These are phyloP conservation scores for Aldrovandia affinis DNA, from an alignment of 2,797 vertebrate species.

Conservation along the genomic window DNA sequence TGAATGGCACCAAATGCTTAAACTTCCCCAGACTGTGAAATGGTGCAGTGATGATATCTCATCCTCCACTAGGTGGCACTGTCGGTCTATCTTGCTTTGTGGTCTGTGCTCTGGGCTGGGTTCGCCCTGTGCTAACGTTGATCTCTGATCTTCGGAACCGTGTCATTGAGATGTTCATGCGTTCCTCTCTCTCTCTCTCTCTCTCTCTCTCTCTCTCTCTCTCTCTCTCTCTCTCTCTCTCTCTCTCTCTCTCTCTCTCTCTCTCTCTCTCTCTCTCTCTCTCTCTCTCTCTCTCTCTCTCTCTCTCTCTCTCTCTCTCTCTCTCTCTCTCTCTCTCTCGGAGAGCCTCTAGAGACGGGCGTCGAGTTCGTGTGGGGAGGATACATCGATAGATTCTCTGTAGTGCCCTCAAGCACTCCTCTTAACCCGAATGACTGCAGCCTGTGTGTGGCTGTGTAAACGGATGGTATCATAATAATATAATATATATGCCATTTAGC, in stretches of 20 bases:
- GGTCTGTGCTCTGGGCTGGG: neutral
- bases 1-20: neutral
- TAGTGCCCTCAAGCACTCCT: neutral
- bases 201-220: neutral
- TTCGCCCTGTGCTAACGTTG: neutral
- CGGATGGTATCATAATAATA: neutral
- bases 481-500: too few relatives aligned
- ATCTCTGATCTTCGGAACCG: neutral
- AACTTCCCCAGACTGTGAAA: neutral
- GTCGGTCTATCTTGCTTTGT: neutral
- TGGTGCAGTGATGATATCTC: neutral
- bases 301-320: neutral
- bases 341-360: neutral
- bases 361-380: too few relatives aligned
- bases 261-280: too few relatives aligned
- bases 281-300: neutral
- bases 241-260: neutral
- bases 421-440: neutral
- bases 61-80: constrained; percentile 24
- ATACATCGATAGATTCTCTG: too few relatives aligned
- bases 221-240: neutral
- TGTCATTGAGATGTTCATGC: neutral
- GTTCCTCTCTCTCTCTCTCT: neutral
- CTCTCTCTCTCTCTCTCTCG: neutral
- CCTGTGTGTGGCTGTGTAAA: neutral